Evolutionary conservation across 2,888 invertebrate genomes (phyloP), one percentile per base, ranked within the genome.

Genomic region (Azorinus chamasolen): DNA sequence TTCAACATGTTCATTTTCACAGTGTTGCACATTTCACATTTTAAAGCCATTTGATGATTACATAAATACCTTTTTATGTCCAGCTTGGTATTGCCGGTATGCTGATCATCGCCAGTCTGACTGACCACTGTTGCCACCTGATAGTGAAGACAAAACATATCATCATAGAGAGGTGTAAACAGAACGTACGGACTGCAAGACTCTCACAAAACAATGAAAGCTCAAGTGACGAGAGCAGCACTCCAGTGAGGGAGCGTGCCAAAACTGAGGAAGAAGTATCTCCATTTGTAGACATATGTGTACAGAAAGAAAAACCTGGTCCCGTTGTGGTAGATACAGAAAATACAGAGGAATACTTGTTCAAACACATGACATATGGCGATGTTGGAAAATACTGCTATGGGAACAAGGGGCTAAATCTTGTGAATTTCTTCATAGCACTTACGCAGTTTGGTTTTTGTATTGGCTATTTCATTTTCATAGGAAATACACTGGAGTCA

Each of bases 391-490:
- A 84, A 43, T 53, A 85, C 14, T 84, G 86, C 5, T 89, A 85
- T 72, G 92, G 92, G n/a, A 78, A 66, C 45, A 32, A 64, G 5
- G 92, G 92, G 22, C 68, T 86, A 2, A 80, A 74, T 22, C 58
- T 92, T n/a, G 92, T 92, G 2, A 90, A 91, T 58, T 65, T 87
- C 16, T 88, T 86, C 51, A 83, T 92, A 5, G 82, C 89, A 20
- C 68, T 92, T 37, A 92, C 92, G 3, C 92, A 92, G 84, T 91
- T 89, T 79, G 89, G 89, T 4, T 91, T 91, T 51, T 89, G 89
- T 79, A 83, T 91, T 1, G 83, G 75, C 10, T 92, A 92, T 76
- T 91, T 87, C 70, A 91, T 92, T 22, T 92, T 92, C 58, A 85
- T 92, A 16, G 92, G 91, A 5, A 92, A 92, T 66, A 91, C 92